A percentile compares a stretch with the other conserved stretches of the same genome.
Conservation (phyloP, 2,888 invertebrate species). For the Troglohyphantes excavatus region DNA sequence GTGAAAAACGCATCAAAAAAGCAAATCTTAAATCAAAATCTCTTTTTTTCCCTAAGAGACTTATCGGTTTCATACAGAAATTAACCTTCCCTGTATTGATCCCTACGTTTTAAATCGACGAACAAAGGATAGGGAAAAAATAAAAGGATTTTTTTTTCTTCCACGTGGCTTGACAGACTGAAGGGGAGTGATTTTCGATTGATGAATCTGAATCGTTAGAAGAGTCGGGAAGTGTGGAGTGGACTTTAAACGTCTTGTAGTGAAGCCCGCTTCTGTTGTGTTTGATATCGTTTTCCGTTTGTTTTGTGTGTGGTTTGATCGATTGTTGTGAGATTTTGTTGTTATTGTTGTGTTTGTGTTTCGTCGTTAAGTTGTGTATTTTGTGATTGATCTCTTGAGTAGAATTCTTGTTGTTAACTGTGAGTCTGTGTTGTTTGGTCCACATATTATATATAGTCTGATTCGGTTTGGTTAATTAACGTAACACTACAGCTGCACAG, state of each 20-base stretch:
- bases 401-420: not conserved
- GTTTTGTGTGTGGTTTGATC: not conserved
- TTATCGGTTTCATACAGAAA: slow-evolving; percentile 67
- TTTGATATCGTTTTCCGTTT: not conserved
- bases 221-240: slow-evolving; percentile 1
- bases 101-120: slow-evolving; percentile 36
- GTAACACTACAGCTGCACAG: too few relatives aligned
- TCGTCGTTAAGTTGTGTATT: too few relatives aligned
- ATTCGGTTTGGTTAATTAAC: too few relatives aligned
- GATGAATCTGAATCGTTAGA: slow-evolving; percentile 50
- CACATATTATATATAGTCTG: too few relatives aligned
- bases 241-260: slow-evolving; percentile 8
- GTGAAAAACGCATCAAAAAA: slow-evolving; percentile 31
- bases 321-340: not conserved
- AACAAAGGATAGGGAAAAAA: slow-evolving; percentile 34
- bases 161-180: not conserved
- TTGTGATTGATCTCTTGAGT: not conserved
- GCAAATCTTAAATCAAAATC: slow-evolving; percentile 43
- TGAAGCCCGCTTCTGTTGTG: not conserved
- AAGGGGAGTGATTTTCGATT: slow-evolving; percentile 65
- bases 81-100: slow-evolving; percentile 70
- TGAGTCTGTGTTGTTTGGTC: too few relatives aligned
- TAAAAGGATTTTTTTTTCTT: slow-evolving; percentile 39
- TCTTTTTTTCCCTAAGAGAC: slow-evolving; percentile 26
- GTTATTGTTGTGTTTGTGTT: not conserved